Evolutionary conservation across 2,113 vertebrate genomes (phyloP).

Genomic region (Cygnus atratus): DNA sequence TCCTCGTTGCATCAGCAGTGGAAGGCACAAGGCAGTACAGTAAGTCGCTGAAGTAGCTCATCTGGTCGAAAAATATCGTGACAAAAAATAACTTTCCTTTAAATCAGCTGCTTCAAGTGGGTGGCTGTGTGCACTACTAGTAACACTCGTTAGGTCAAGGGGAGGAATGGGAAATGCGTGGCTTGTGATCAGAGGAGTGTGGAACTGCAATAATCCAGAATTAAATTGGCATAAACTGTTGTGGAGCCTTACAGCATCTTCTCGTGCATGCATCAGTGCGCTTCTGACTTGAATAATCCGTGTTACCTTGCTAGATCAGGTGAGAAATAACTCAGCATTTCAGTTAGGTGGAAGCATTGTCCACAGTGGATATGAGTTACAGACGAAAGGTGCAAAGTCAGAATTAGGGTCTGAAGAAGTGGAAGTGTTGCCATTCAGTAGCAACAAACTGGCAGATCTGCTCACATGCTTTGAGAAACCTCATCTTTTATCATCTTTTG

Average conservation of each 20-base stretch:
- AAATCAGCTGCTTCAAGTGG: not conserved
- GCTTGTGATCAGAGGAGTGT: not conserved
- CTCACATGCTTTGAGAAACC: not conserved
- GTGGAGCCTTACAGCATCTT: not conserved
- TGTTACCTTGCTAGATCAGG: not conserved
- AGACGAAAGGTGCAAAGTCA: not conserved
- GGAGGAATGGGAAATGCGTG: not conserved
- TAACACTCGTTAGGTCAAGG: not conserved
- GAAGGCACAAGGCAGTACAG: not conserved
- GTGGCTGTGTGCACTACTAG: accelerated
- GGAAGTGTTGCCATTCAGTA: not conserved
- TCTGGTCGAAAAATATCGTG: not conserved
- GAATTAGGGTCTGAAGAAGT: not conserved
- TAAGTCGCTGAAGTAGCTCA: not conserved
- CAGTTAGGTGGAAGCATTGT: not conserved
- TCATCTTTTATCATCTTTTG: not conserved
- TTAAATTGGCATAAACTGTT: constrained; percentile 10
- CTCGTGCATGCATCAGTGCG: not conserved
- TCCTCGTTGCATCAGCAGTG: not conserved
- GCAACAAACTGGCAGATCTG: not conserved
- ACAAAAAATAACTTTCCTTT: not conserved
- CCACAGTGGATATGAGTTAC: not conserved
- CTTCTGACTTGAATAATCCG: constrained; percentile 24
- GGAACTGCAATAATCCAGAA: not conserved
- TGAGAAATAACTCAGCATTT: constrained; percentile 32